Base-by-base conservation (phyloP, 1,140 invertebrate genomes). In the Eriosoma lanigerum region DNA sequence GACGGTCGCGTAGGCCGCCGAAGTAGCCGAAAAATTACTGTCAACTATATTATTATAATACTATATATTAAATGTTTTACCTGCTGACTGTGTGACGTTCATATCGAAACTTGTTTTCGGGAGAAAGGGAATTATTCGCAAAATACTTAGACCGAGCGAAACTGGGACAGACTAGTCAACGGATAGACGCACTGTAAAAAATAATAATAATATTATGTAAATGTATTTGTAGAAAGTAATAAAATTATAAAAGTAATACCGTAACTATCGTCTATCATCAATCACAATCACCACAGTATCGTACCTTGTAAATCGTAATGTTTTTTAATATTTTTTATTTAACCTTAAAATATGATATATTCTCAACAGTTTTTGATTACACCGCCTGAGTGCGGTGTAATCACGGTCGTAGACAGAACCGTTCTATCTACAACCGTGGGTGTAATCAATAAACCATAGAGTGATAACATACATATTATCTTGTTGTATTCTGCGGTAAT, bases 1-100 rank as follows among this genome's bases (percentile, higher is more conserved):
- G 8, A 24, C 66, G 46, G 24, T 3, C 15, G 66, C n/a, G 26
- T n/a, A 19, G 21, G 10, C n/a, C n/a, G 8, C 8, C 21, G 5
- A 68, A 6, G 66, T 70, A 3, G 12, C 21, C 44, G 13, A 24
- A 70, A 70, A 29, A 50, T 19, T 26, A 70, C 48, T 52, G 17
- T 17, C 19, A 72, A 72, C 48, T 29, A 26, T n/a, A n/a, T n/a
- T n/a, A n/a, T n/a, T n/a, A n/a, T n/a, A n/a, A n/a, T n/a, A n/a
- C n/a, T n/a, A n/a, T n/a, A n/a, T n/a, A n/a, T n/a, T n/a, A n/a
- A n/a, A n/a, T 38, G n/a, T 56, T 50, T 60, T 76, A 76, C 56
- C 75, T 62, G 54, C 38, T 78, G 75, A 78, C 38, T 78, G 73
- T 24, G 72, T 54, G 50, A 21, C 44, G 75, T 78, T 62, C 75